Evolutionary conservation across 2,113 vertebrate genomes (phyloP).

Genomic region (Lasiurus borealis): DNA sequence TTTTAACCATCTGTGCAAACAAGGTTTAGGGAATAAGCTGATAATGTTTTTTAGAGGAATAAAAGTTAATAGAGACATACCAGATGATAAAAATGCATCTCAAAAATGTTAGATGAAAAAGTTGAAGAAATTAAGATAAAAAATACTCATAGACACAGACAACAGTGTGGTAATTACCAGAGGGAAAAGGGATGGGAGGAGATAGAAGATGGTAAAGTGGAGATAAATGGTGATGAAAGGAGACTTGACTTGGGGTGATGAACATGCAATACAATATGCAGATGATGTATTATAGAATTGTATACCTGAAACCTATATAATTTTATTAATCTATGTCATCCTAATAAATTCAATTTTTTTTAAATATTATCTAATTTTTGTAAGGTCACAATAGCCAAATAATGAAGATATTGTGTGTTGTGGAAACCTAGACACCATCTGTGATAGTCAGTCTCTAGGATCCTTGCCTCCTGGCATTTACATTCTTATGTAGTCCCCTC

Average conservation of each 20-base stretch:
- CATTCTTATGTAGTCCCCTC: background rate
- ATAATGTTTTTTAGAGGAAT: background rate
- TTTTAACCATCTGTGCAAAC: slow-evolving; percentile 5
- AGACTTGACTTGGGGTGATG: background rate
- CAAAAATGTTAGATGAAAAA: background rate
- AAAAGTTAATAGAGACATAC: background rate
- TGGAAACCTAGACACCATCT: background rate
- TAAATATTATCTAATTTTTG: slow-evolving; percentile 6
- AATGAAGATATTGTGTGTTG: background rate
- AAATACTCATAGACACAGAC: background rate
- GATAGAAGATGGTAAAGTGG: background rate
- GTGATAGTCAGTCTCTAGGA: background rate
- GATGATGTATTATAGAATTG: background rate
- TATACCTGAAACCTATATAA: background rate
- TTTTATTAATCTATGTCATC: background rate
- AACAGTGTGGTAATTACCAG: background rate
- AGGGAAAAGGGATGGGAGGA: background rate
- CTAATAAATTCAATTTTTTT: background rate
- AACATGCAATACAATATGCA: background rate
- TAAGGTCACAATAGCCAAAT: background rate
- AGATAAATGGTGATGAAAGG: background rate
- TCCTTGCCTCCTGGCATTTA: background rate
- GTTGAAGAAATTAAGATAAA: background rate
- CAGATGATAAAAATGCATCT: background rate
- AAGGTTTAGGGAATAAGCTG: background rate